These are phyloP conservation scores for Mesochorus sp. DNA, from an alignment of 2,888 invertebrate species.

Conservation along the genomic window DNA sequence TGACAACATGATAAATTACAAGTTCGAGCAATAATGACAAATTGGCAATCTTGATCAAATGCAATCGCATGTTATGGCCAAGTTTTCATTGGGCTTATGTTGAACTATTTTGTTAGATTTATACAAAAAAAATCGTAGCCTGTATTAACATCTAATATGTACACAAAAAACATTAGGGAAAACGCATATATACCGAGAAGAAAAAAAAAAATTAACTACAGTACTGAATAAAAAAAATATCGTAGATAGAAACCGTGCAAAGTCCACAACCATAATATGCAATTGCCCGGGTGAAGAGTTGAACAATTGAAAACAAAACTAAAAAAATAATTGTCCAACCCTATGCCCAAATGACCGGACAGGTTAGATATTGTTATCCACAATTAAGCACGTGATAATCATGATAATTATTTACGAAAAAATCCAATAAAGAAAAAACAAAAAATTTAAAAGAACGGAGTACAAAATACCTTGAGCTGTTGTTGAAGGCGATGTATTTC, in stretches of 20 bases:
- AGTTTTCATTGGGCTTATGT: slow-evolving; percentile 1
- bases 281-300: slow-evolving; percentile 64
- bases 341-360: slow-evolving; percentile 12
- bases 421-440: not conserved
- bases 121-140: not conserved
- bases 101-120: not conserved
- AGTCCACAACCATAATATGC: slow-evolving; percentile 74
- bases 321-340: not conserved
- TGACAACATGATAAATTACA: too few species aligned
- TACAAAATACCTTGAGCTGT: slow-evolving; percentile 78
- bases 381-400: slow-evolving; percentile 7
- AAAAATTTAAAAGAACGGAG: not conserved
- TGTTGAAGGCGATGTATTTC: slow-evolving; percentile 83
- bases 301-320: slow-evolving; percentile 1
- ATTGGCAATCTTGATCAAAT: slow-evolving; percentile 20
- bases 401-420: not conserved
- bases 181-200: not conserved
- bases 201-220: slow-evolving; percentile 10
- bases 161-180: not conserved
- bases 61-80: slow-evolving; percentile 70
- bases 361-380: slow-evolving; percentile 51
- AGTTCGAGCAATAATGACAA: not conserved
- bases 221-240: not conserved
- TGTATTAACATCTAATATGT: slow-evolving; percentile 4
- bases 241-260: slow-evolving; percentile 49